phyloP scores from a whole-genome alignment of 2,113 vertebrate genomes.

The Meles meles region DNA sequence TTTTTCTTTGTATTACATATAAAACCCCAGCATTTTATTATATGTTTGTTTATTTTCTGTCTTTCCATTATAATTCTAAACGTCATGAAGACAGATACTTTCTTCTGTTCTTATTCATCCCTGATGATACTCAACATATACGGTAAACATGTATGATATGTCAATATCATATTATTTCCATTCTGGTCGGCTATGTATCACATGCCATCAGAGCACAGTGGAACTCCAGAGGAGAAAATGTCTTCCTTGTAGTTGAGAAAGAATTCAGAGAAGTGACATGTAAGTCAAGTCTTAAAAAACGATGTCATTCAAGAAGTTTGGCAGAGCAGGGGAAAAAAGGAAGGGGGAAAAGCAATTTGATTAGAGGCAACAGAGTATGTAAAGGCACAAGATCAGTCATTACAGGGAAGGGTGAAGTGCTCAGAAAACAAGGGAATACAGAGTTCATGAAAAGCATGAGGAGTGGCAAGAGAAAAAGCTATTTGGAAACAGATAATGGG shows the following conservation, averaged over 20 bases:
- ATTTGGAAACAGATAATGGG: neutral
- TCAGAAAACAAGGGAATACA: neutral
- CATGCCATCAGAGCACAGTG: accelerated
- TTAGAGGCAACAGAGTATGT: neutral
- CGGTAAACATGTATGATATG: neutral
- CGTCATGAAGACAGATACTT: neutral
- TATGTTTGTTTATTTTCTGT: neutral
- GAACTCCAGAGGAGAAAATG: neutral
- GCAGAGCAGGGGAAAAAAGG: neutral
- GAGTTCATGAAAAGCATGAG: neutral
- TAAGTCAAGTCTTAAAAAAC: neutral
- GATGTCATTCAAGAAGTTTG: neutral
- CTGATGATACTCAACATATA: neutral
- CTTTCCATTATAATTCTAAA: neutral
- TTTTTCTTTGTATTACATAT: neutral
- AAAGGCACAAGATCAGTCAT: neutral
- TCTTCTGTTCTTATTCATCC: neutral
- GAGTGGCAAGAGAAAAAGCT: neutral
- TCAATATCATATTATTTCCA: neutral
- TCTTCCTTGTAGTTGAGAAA: neutral
- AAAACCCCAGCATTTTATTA: neutral
- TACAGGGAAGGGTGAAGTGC: neutral
- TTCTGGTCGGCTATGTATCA: neutral
- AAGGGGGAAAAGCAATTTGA: neutral
- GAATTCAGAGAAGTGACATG: neutral